Conservation (phyloP, 2,797 vertebrate genomes). For the Poecilia velifera region DNA sequence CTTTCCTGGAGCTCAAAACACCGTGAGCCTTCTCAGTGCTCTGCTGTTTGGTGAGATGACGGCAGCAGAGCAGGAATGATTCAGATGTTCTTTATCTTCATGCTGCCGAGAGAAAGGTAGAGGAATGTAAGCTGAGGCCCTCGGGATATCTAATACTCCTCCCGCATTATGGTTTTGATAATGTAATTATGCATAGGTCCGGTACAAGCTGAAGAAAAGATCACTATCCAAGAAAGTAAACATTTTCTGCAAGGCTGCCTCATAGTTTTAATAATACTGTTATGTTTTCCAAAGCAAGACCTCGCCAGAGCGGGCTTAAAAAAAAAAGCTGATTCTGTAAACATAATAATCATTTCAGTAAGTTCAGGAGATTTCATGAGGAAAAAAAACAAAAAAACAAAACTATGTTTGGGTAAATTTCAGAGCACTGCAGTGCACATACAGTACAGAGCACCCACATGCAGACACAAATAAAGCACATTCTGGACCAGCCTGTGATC, state of each 20-base stretch:
- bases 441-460: constrained; percentile 15
- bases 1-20: constrained; percentile 35
- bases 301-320: neutral
- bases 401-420: neutral
- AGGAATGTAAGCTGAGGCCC: constrained; percentile 76
- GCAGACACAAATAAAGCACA: constrained; percentile 15
- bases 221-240: constrained; percentile 71
- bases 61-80: constrained; percentile 52
- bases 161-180: constrained; percentile 71
- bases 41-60: constrained; percentile 49
- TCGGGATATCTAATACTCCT: constrained; percentile 74
- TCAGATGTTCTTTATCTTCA: constrained; percentile 76
- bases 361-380: constrained; percentile 24
- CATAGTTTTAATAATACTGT: constrained; percentile 57
- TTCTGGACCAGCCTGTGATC: constrained; percentile 59
- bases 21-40: constrained; percentile 39
- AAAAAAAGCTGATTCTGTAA: constrained; percentile 27
- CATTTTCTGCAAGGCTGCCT: constrained; percentile 66
- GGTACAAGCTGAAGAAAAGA: constrained; percentile 64
- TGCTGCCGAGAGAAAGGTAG: constrained; percentile 73
- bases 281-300: constrained; percentile 8
- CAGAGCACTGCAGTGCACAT: constrained; percentile 4
- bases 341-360: constrained; percentile 33
- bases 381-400: constrained; percentile 1
- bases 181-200: constrained; percentile 79